Evolutionary conservation across 2,113 vertebrate species (phyloP), one percentile per base, ranked within the genome.

Genomic region (Podarcis raffonei): DNA sequence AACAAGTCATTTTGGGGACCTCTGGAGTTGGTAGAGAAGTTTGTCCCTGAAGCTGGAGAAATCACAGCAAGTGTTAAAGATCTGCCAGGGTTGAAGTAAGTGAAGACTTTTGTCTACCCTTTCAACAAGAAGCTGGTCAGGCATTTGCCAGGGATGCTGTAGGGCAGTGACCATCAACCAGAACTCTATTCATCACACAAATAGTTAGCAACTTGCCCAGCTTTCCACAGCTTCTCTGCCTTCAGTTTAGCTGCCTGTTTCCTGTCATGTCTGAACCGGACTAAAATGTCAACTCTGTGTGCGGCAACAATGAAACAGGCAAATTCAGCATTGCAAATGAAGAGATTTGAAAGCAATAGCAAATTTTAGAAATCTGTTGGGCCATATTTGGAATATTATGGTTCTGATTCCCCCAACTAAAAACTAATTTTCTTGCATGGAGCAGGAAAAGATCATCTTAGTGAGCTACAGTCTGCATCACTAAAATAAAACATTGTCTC

Each of bases 1-100:
- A 99, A 99, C 92, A 99, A 99, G 94, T 99, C 99, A 0, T 99
- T 99, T 89, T 99, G 99, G 99, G 99, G 99, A 6, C 98, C 99
- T n/a, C 83, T 99, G 93, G 99, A 99, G 94, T 92, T 99, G 48
- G 99, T 99, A 23, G 99, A 99, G 96, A 99, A 99, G 87, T 96
- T 99, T 80, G 98, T 98, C 87, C 99, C 99, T 25, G 99, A 99
- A 95, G 99, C 99, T 22, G 98, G 97, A 89, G 99, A 99, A 92
- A 99, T 99, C 93, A 99, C 99, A 72, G 99, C 99, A 85, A 99
- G 99, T 27, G 98, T 99, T 4, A 99, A 99, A 95, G 99, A 99
- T 91, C 97, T 99, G 76, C 99, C 99, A 1, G 99, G 99, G 32
- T 98, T 99, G 80, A 99, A 98, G 99, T 99, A 95, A 98, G 98